Percentiles rank a stretch among this genome's conserved stretches.
phyloP scores from a whole-genome alignment of 2,888 invertebrate species.

The Polydesmus complanatus region DNA sequence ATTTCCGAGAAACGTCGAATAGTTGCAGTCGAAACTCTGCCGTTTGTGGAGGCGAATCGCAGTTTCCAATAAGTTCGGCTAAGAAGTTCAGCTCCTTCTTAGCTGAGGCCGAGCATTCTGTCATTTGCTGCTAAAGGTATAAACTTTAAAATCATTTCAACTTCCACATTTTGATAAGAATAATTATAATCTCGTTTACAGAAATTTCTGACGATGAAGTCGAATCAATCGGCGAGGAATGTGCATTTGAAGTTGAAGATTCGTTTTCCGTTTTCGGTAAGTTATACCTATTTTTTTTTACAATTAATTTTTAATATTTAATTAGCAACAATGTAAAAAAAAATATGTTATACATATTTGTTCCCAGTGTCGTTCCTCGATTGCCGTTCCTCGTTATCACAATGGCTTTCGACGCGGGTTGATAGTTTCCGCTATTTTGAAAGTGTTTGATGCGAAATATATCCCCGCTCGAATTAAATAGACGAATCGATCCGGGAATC shows the following conservation, averaged over 20 bases:
- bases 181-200: no score
- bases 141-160: no score
- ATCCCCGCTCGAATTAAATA: slow-evolving; percentile 7
- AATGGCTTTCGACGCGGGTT: slow-evolving; percentile 6
- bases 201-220: no score
- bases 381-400: not conserved
- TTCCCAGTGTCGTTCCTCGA: slow-evolving; percentile 9
- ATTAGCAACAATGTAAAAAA: not conserved
- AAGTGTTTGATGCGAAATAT: slow-evolving; percentile 5
- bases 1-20: not conserved
- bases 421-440: slow-evolving; percentile 5
- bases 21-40: slow-evolving; percentile 11
- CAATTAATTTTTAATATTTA: not conserved
- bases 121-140: not conserved
- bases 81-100: slow-evolving; percentile 17
- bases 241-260: not conserved
- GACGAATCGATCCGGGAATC: slow-evolving; percentile 11
- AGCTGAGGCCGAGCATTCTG: slow-evolving; percentile 1
- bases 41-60: slow-evolving; percentile 1
- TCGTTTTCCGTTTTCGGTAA: not conserved
- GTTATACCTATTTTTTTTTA: not conserved
- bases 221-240: no score
- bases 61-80: slow-evolving; percentile 14
- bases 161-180: no score
- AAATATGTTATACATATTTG: slow-evolving; percentile 14